Conservation (phyloP, 1,140 invertebrate genomes). For the Zophobas morio region DNA sequence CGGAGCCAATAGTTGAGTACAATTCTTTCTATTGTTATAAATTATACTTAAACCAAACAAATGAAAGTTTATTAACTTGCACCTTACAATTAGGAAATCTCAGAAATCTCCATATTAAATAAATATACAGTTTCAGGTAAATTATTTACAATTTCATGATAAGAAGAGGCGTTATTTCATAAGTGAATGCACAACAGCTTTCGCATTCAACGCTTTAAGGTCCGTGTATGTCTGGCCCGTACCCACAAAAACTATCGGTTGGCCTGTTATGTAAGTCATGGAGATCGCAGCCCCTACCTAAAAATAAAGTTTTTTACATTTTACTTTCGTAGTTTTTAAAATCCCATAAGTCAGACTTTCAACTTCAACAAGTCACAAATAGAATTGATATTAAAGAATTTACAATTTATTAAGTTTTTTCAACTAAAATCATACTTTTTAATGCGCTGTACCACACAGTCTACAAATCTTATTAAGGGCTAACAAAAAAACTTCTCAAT, state of each 20-base stretch:
- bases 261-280: slow-evolving; percentile 99
- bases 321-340: neutral
- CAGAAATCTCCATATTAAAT: slow-evolving; percentile 29
- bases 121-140: slow-evolving; percentile 43
- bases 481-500: neutral
- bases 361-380: too few relatives aligned
- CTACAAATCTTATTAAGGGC: too few relatives aligned
- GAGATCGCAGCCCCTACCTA: slow-evolving; percentile 99
- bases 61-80: slow-evolving; percentile 36
- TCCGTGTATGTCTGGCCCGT: slow-evolving; percentile 99
- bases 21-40: slow-evolving; percentile 9
- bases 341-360: neutral
- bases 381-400: too few relatives aligned
- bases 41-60: slow-evolving; percentile 17
- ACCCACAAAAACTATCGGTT: slow-evolving; percentile 99
- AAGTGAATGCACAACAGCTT: slow-evolving; percentile 95
- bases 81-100: slow-evolving; percentile 28
- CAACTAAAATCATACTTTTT: too few relatives aligned
- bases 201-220: slow-evolving; percentile 96
- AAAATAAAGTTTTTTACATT: slow-evolving; percentile 55
- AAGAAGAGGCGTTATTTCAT: slow-evolving; percentile 84
- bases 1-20: slow-evolving; percentile 67
- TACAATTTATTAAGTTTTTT: too few relatives aligned
- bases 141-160: slow-evolving; percentile 33
- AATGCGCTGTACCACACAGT: too few relatives aligned